These are phyloP conservation scores for Drosophila limbata DNA, from an alignment of 2,888 invertebrate species.

Conservation along the genomic window DNA sequence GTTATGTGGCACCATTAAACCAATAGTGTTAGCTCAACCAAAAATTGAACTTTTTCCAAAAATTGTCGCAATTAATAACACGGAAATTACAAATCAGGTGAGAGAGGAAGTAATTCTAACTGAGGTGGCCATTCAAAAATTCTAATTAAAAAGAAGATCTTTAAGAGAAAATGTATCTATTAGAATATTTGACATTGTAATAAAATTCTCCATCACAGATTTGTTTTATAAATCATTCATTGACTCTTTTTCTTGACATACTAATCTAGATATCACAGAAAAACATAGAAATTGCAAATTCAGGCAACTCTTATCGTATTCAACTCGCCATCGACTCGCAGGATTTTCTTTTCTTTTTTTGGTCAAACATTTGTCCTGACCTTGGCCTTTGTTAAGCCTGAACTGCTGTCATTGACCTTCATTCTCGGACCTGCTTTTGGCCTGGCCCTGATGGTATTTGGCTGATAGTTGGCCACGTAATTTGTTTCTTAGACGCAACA, in stretches of 20 bases:
- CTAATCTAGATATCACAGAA: neutral
- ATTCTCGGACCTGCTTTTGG: neutral
- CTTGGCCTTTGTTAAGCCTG: slow-evolving; percentile 29
- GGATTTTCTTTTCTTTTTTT: neutral
- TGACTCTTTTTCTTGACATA: neutral
- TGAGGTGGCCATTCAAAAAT: neutral
- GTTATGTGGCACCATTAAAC: slow-evolving; percentile 51
- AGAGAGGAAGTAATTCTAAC: neutral
- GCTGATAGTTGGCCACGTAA: slow-evolving; percentile 45
- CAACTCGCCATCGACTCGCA: neutral
- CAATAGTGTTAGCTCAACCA: slow-evolving; percentile 50
- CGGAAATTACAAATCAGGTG: neutral
- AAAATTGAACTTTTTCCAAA: slow-evolving; percentile 17
- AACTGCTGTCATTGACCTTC: slow-evolving; percentile 20
- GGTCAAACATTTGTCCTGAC: slow-evolving; percentile 31
- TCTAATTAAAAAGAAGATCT: neutral
- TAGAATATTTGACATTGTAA: too few species aligned
- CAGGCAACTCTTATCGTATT: neutral
- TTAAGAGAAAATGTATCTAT: too few species aligned
- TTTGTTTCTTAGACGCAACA: slow-evolving; percentile 40
- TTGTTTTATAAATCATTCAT: too few species aligned
- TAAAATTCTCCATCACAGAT: too few species aligned
- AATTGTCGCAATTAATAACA: slow-evolving; percentile 13
- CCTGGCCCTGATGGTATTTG: slow-evolving; percentile 21
- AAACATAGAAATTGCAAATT: neutral